Base-by-base conservation (phyloP, 2,797 vertebrate genomes). In the Channallabes apus region DNA sequence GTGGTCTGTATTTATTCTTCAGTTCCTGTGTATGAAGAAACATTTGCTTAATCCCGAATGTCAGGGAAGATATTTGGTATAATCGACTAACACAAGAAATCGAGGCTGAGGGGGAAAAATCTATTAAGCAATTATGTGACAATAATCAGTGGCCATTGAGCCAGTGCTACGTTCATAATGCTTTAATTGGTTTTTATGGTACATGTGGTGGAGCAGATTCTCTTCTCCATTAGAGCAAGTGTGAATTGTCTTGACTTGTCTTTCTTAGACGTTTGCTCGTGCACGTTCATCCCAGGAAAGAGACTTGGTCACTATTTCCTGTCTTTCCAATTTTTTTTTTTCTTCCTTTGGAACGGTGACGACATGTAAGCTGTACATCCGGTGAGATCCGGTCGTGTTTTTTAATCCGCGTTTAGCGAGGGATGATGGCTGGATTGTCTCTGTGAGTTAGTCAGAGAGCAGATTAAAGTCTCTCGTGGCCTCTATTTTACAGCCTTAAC, bases 401-500 rank as follows among this genome's bases (percentile, higher is more conserved):
- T 51, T 87, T 87, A 87, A 87, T 87, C 86, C 80, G 62, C 32
- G 54, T 84, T 87, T 84, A 84, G 71, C 4, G 54, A 87, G 38
- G 78, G 82, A 81, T 87, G 86, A 87, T 87, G 77, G 62, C 69
- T 54, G 80, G 77, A 81, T 35, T 22, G 35, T 84, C 82, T 81
- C 69, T 7, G 62, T 35, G 73, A 84, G 71, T 84, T 75, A 76
- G 82, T 80, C 77, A 84, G 82, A 83, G 78, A 84, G 78, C 78
- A 87, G 82, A 87, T 87, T 84, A 87, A 84, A 67, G 71, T 87
- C 82, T 84, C 71, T 68, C n/a, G 32, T 82, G 82, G 84, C 80
- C 84, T 82, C 71, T 46, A 59, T 86, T 82, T 72, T 61, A 27
- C 68, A 51, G 65, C 73, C 73, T 51, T 84, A 84, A 84, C 71